These are phyloP conservation scores for Syngnathus scovelli DNA, from an alignment of 2,113 vertebrate genomes.

Conservation along the genomic window DNA sequence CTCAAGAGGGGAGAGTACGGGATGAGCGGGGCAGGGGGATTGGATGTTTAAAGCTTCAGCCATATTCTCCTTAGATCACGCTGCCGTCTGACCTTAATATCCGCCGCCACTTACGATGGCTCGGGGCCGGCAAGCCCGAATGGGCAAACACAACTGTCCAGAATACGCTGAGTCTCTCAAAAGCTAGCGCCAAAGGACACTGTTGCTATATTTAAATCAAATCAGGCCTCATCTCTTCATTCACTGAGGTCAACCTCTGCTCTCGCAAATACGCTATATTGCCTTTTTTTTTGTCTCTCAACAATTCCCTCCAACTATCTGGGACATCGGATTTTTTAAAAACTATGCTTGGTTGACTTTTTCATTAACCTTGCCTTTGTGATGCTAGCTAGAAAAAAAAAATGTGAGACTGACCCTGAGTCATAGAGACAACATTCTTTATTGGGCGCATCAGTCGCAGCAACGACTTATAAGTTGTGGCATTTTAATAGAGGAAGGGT, in stretches of 20 bases:
- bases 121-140: slow-evolving; percentile 47
- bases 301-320: not conserved
- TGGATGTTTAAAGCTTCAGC: slow-evolving; percentile 53
- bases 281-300: not conserved
- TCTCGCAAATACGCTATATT: not conserved
- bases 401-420: slow-evolving; percentile 42
- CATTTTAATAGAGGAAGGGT: slow-evolving; percentile 47
- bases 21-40: slow-evolving; percentile 49
- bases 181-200: slow-evolving; percentile 28
- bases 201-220: slow-evolving; percentile 29
- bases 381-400: not conserved
- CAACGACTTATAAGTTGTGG: slow-evolving; percentile 59
- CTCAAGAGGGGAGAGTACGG: slow-evolving; percentile 22
- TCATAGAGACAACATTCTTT: slow-evolving; percentile 56
- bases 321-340: not conserved
- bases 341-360: not conserved
- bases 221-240: slow-evolving; percentile 30
- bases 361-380: not conserved
- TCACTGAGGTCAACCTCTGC: slow-evolving; percentile 16
- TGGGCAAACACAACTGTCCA: slow-evolving; percentile 42
- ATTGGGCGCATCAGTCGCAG: slow-evolving; percentile 53
- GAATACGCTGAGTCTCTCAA: slow-evolving; percentile 53
- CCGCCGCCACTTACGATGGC: slow-evolving; percentile 49
- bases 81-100: slow-evolving; percentile 64
- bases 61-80: slow-evolving; percentile 48